Base-by-base conservation (phyloP, 1,140 invertebrate species). In the Calosoma granatense region DNA sequence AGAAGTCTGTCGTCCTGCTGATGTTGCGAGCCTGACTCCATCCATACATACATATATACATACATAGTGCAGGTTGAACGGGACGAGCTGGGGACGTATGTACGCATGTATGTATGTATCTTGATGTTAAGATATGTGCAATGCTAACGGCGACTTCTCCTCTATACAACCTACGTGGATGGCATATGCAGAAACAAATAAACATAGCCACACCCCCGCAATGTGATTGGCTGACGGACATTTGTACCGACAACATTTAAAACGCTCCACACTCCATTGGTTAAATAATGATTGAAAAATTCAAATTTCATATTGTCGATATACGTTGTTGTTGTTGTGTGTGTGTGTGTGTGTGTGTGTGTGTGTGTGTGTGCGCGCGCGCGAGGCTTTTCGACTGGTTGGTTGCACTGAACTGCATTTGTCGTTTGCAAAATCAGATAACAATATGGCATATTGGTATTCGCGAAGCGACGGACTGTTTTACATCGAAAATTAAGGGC, bases 171-270 rank as follows among this genome's bases (percentile, higher is more conserved):
- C 60, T 63, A 64, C 64, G 62, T 65, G 64, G 53, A 63, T 66
- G 51, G 64, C 63, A 66, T 66, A 65, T 65, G 63, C 64, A 66
- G 57, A 63, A 66, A 63, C 61, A 63, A 64, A 63, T 63, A 59
- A 66, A 63, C 56, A 39, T 56, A 59, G 59, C 64, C 64, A 64
- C 64, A 57, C 64, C 64, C 59, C 54, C 55, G 52, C 51, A 47
- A 22, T 60, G 20, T 60, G 53, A 66, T 66, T 66, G 64, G 64
- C 51, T 53, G 57, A 54, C 51, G 41, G 52, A 53, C 53, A 57
- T 54, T 43, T 41, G 59, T 47, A 47, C 61, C 59, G 63, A 64
- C 63, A 60, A 61, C 60, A 66, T 64, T 64, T 47, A 47, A 61
- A 59, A 61, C 63, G 58, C 63, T 63, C 59, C 61, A 61, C 63